phyloP scores from a whole-genome alignment of 64 coral and sea anemone genomes.

The Pocillopora verrucosa region DNA sequence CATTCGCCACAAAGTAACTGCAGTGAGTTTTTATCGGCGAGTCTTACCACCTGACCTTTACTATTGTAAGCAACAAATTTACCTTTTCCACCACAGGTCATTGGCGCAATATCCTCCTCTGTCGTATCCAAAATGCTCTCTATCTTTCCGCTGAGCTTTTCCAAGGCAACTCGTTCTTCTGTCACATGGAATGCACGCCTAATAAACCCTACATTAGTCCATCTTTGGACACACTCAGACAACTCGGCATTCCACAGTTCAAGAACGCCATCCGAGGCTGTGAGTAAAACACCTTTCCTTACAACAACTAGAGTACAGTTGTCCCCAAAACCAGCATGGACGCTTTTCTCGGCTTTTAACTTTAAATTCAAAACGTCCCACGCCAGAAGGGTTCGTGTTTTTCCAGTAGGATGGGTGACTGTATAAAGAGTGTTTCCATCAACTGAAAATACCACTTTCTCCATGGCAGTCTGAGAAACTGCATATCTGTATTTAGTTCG shows the following conservation, averaged over 20 bases:
- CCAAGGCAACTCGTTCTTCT: neutral
- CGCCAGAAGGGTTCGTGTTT: neutral
- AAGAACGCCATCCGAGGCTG: neutral
- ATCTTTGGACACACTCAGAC: slow-evolving; percentile 2
- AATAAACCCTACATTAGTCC: neutral
- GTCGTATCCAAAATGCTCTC: neutral
- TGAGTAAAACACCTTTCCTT: neutral
- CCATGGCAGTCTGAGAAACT: neutral
- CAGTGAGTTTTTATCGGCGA: neutral
- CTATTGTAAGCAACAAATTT: neutral
- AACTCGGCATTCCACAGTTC: neutral
- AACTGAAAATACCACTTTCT: neutral
- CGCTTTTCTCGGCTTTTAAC: neutral
- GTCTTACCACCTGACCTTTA: neutral
- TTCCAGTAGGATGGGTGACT: neutral
- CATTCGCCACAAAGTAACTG: neutral
- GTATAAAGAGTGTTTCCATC: neutral
- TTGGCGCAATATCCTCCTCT: neutral
- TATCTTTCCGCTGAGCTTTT: neutral
- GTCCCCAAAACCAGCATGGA: neutral
- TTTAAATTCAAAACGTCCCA: neutral
- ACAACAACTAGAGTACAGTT: neutral
- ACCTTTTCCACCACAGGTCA: neutral
- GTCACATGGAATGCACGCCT: neutral
- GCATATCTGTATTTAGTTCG: neutral